These are phyloP conservation scores for Odontothrips loti DNA, from an alignment of 2,888 invertebrate genomes.

Conservation along the genomic window DNA sequence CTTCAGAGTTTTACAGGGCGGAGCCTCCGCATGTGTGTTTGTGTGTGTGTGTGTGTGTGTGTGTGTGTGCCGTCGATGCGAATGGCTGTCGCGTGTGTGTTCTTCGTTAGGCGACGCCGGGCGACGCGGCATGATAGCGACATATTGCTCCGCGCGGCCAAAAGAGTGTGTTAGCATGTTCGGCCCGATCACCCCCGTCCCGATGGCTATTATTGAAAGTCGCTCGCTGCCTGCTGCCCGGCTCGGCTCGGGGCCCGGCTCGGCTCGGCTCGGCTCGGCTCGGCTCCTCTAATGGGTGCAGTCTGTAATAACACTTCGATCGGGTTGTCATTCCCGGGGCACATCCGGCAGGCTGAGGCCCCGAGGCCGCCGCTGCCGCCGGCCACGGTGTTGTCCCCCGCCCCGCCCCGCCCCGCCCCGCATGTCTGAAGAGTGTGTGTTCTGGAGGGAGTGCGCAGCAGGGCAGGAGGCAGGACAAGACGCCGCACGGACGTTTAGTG, in stretches of 20 bases:
- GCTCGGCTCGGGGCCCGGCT: neutral
- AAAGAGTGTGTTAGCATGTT: no score
- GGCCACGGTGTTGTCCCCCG: no score
- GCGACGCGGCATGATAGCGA: neutral
- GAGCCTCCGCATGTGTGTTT: neutral
- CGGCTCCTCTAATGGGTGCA: neutral
- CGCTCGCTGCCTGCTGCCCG: neutral
- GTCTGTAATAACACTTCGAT: conserved; percentile 26
- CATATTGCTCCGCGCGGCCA: no score
- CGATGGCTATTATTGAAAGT: conserved; percentile 17
- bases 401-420: no score
- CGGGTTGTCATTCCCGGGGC: neutral
- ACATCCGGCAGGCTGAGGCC: neutral
- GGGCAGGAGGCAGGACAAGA: neutral
- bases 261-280: neutral
- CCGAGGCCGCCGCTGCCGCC: no score
- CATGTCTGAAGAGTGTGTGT: neutral
- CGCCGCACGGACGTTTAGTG: no score
- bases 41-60: neutral
- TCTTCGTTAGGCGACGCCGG: neutral
- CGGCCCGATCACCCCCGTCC: neutral
- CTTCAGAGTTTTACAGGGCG: no score
- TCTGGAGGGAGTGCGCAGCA: neutral
- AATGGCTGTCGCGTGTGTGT: neutral
- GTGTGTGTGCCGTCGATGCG: neutral